phyloP scores from a whole-genome alignment of 2,888 invertebrate species.

The Synanthedon tipuliformis region DNA sequence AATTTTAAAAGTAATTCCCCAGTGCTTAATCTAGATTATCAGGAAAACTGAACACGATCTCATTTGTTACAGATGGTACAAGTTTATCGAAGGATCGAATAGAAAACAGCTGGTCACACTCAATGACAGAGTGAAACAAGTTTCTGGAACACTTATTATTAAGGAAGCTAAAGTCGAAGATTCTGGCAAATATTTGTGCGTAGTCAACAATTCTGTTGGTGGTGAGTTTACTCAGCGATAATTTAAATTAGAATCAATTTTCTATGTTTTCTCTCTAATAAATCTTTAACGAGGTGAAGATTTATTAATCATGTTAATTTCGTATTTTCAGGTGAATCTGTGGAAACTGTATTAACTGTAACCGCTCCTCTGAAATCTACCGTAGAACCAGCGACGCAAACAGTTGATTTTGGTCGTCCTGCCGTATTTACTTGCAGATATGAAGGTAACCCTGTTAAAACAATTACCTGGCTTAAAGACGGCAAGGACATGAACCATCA shows the following conservation, averaged over 20 bases:
- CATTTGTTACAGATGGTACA: conserved; percentile 89
- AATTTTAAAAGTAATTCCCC: background rate
- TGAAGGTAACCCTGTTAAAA: conserved; percentile 90
- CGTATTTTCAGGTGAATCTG: conserved; percentile 82
- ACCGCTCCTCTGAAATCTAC: conserved; percentile 90
- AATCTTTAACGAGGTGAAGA: background rate
- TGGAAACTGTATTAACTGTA: conserved; percentile 91
- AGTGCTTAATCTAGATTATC: background rate
- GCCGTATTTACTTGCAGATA: conserved; percentile 93
- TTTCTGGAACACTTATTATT: conserved; percentile 93
- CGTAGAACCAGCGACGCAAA: conserved; percentile 91
- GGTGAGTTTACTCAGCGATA: conserved; percentile 35
- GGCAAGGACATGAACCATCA: conserved; percentile 87
- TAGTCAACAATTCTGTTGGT: conserved; percentile 94
- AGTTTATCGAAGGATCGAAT: conserved; percentile 88
- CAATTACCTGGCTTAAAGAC: conserved; percentile 92
- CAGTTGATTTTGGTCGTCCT: conserved; percentile 92
- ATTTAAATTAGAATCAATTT: background rate
- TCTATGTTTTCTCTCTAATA: background rate
- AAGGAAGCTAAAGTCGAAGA: conserved; percentile 91
- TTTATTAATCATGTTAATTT: background rate
- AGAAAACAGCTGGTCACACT: conserved; percentile 90
- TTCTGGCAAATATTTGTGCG: conserved; percentile 93
- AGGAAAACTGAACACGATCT: conserved; percentile 37
- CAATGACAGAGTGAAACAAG: conserved; percentile 90